A percentile compares a stretch with the other conserved stretches of the same genome.
These are phyloP conservation scores for Fulmarus glacialis DNA, from an alignment of 2,113 vertebrate species.

Conservation along the genomic window DNA sequence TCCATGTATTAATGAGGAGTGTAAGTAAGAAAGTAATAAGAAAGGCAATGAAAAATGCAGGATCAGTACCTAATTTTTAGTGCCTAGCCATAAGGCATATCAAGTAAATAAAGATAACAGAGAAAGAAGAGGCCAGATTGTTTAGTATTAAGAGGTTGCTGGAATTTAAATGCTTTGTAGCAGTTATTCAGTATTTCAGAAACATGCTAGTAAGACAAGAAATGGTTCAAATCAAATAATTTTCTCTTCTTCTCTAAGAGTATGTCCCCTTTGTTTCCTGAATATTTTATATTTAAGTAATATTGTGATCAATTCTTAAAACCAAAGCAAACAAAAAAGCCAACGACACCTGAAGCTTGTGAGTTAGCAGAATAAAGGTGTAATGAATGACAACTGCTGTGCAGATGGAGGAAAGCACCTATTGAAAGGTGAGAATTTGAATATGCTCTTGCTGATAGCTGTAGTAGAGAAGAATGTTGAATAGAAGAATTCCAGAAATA, in stretches of 20 bases:
- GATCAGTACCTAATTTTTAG: not conserved
- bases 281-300: not conserved
- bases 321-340: not conserved
- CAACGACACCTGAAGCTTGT: not conserved
- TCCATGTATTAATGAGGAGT: not conserved
- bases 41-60: not conserved
- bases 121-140: not conserved
- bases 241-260: not conserved
- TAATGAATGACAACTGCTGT: not conserved
- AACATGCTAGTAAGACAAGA: not conserved
- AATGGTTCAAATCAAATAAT: not conserved
- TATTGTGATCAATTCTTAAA: not conserved
- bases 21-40: not conserved
- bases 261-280: not conserved
- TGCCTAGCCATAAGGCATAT: not conserved
- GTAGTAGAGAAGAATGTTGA: not conserved
- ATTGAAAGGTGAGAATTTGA: not conserved
- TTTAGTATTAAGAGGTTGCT: not conserved
- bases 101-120: not conserved
- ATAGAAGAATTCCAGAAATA: not conserved
- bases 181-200: not conserved
- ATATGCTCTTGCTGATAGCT: not conserved
- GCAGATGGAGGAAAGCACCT: not conserved
- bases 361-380: not conserved
- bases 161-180: not conserved